These are phyloP conservation scores for Tetragnatha versicolor DNA, from an alignment of 1,140 invertebrate genomes.

Conservation along the genomic window DNA sequence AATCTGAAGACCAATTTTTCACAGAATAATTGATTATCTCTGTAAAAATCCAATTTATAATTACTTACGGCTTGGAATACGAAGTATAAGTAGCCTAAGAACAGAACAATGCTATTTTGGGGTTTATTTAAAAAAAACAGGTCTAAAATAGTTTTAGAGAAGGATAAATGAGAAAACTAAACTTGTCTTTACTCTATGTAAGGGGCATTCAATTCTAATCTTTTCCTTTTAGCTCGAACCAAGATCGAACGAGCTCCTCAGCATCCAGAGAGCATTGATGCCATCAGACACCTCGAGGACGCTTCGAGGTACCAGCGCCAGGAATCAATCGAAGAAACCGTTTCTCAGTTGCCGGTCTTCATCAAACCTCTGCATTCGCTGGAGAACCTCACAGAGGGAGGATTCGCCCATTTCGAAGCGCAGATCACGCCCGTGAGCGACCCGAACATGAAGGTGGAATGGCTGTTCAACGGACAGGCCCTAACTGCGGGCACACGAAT, in stretches of 20 bases:
- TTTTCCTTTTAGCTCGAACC: constrained; percentile 71
- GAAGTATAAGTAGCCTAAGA: too few species aligned
- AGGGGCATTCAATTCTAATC: too few species aligned
- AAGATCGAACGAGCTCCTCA: constrained; percentile 86
- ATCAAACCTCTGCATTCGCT: constrained; percentile 87
- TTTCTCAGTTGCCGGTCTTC: constrained; percentile 77
- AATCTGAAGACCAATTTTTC: too few species aligned
- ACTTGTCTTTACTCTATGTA: too few species aligned
- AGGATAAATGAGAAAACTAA: too few species aligned
- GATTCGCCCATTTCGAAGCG: constrained; percentile 93
- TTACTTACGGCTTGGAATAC: too few species aligned
- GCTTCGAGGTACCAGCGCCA: constrained; percentile 85
- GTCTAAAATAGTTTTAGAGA: too few species aligned
- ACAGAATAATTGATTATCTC: too few species aligned
- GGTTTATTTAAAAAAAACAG: too few species aligned
- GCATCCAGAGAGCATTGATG: constrained; percentile 91
- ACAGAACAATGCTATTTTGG: neutral
- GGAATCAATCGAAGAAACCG: constrained; percentile 73
- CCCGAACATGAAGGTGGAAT: constrained; percentile 97
- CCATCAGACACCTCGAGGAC: constrained; percentile 92
- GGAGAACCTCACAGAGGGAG: constrained; percentile 86
- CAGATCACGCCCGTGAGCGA: constrained; percentile 94
- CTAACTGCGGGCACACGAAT: constrained; percentile 92
- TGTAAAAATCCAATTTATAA: too few species aligned
- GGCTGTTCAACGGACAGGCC: constrained; percentile 94